Base-by-base conservation (phyloP, 2,797 vertebrate genomes). In the Allochrocebus solatus region DNA sequence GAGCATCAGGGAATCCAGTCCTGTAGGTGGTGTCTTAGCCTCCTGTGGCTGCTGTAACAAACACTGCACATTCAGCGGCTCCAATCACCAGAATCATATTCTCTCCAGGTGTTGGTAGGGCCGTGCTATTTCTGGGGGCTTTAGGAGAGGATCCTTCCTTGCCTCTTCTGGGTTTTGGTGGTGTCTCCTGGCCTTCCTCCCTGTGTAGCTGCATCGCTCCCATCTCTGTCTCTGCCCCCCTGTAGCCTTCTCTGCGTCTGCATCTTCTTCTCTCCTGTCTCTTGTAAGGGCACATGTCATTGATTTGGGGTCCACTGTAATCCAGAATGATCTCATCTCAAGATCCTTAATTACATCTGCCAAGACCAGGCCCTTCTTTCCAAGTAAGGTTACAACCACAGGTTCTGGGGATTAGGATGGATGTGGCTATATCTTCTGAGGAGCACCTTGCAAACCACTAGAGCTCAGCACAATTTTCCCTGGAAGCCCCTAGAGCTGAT, bases 1-100 rank as follows among this genome's bases (percentile, higher is more conserved):
- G 21, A n/a, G 89, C 21, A 1, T 11, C 13, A 11, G 7, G 10
- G 43, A 5, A 17, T 28, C 4, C 5, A 7, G 9, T 28, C 2
- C 2, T 30, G 86, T 6, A 22, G 43, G 16, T 0, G 4, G 11
- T 1, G 8, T 39, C 3, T 80, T 8, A 16, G 24, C 8, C 4
- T 46, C 41, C 50, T 5, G 1, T 0, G 19, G 93, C 72, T 61
- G 67, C 64, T 21, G 36, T 43, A 61, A 41, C 21, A 41, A 21
- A 28, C 33, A n/a, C 4, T 16, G 13, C 78, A 50, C 8, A 8
- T 30, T 2, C 5, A 28, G 21, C 8, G 14, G 6, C 76, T 74
- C 33, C 4, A 75, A 2, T 5, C 39, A 8, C 53, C 28, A 16
- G 78, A 75, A n/a, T 12, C 8, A 0, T 10, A 10, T 22, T 46